Conservation (phyloP, 2,113 vertebrate species). For the Andinoacara biseriatus region DNA sequence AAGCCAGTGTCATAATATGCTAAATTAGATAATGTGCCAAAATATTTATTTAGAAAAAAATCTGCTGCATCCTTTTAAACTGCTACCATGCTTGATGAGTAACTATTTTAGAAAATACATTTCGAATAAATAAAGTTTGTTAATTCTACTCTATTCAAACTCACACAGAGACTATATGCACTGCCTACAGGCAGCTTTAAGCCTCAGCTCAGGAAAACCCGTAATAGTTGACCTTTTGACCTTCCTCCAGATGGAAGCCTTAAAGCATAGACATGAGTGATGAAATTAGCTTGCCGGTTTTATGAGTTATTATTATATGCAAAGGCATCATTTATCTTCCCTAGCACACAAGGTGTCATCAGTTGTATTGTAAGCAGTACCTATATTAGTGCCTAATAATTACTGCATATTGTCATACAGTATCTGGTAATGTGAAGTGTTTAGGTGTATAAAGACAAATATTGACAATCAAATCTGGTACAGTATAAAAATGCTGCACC, state of each 20-base stretch:
- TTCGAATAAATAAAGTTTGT: not conserved
- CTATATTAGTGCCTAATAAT: not conserved
- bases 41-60: not conserved
- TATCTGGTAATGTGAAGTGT: not conserved
- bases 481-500: not conserved
- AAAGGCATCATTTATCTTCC: not conserved
- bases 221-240: not conserved
- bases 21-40: not conserved
- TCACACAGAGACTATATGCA: not conserved
- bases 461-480: not conserved
- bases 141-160: not conserved
- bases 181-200: not conserved
- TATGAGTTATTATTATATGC: not conserved
- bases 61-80: not conserved
- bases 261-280: not conserved
- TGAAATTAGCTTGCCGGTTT: not conserved
- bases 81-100: not conserved
- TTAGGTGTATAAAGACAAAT: not conserved
- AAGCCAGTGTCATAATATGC: not conserved
- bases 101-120: not conserved
- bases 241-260: not conserved
- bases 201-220: not conserved
- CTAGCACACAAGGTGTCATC: not conserved
- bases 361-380: not conserved
- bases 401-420: not conserved